Conservation (phyloP, 37 sponge, comb jelly and placozoan species). For the Bolinopsis microptera region DNA sequence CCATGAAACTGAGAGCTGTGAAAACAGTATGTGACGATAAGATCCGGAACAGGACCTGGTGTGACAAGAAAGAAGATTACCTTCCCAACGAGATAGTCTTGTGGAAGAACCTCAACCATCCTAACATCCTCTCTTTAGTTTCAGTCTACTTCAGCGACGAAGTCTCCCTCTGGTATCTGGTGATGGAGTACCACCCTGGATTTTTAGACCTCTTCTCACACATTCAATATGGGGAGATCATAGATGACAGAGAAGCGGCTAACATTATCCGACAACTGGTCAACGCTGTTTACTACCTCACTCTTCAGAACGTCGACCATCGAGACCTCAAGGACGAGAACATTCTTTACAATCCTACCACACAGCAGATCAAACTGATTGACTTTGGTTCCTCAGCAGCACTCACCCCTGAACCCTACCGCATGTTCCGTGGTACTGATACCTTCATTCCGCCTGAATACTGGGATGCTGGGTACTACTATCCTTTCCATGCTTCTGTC, state of each 20-base stretch:
- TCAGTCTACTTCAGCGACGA: not conserved
- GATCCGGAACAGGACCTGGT: conserved; percentile 29
- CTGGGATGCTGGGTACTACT: not conserved
- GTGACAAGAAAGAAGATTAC: not conserved
- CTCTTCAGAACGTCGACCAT: conserved; percentile 11
- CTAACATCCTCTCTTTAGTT: not conserved
- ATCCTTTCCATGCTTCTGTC: not conserved
- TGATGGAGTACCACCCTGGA: conserved; percentile 51
- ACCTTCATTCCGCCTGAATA: conserved; percentile 47
- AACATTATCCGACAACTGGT: conserved; percentile 37
- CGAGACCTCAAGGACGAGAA: conserved; percentile 65
- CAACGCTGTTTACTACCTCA: conserved; percentile 5
- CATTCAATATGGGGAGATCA: not conserved
- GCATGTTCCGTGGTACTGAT: conserved; percentile 19
- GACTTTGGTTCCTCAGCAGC: conserved; percentile 43
- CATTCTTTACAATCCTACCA: conserved; percentile 61
- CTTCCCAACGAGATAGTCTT: conserved; percentile 35
- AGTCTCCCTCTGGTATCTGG: not conserved
- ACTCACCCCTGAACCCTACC: conserved; percentile 14
- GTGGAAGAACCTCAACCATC: conserved; percentile 5
- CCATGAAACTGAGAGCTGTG: not conserved
- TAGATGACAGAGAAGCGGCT: not conserved
- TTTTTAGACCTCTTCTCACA: conserved; percentile 36
- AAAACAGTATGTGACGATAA: not conserved
- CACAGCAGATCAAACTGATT: conserved; percentile 36